Conservation (phyloP, 2,888 invertebrate species). For the Ophion obscuratus region DNA sequence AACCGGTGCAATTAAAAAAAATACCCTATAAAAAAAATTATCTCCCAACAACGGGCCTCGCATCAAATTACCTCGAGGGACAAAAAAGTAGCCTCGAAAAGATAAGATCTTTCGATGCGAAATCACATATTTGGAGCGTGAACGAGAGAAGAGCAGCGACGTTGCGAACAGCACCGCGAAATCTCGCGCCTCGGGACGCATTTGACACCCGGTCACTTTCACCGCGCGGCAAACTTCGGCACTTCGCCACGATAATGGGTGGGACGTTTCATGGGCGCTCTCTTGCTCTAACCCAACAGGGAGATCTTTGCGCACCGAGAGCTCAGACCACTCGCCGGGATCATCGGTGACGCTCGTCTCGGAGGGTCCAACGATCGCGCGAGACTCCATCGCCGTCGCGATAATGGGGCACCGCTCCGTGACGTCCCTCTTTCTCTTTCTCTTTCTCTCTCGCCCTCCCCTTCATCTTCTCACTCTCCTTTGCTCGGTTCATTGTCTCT, state of each 20-base stretch:
- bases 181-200: not conserved
- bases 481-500: slow-evolving; percentile 68
- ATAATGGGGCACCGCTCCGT: slow-evolving; percentile 51
- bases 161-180: not conserved
- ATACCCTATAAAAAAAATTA: no score
- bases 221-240: not conserved
- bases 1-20: no score
- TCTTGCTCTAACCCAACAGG: not conserved
- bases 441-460: not conserved
- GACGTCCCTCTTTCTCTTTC: not conserved
- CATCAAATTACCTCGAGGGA: no score
- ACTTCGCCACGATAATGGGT: not conserved
- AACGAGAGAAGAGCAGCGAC: not conserved
- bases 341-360: slow-evolving; percentile 27
- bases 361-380: slow-evolving; percentile 43
- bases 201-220: not conserved
- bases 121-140: not conserved
- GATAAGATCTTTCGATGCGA: not conserved
- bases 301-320: slow-evolving; percentile 13
- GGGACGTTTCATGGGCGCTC: not conserved
- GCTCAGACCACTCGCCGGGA: slow-evolving; percentile 37
- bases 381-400: slow-evolving; percentile 43
- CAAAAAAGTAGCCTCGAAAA: not conserved
- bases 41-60: no score
- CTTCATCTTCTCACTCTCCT: not conserved